Conservation (phyloP, 2,888 invertebrate genomes). For the Eudemis profundana region DNA sequence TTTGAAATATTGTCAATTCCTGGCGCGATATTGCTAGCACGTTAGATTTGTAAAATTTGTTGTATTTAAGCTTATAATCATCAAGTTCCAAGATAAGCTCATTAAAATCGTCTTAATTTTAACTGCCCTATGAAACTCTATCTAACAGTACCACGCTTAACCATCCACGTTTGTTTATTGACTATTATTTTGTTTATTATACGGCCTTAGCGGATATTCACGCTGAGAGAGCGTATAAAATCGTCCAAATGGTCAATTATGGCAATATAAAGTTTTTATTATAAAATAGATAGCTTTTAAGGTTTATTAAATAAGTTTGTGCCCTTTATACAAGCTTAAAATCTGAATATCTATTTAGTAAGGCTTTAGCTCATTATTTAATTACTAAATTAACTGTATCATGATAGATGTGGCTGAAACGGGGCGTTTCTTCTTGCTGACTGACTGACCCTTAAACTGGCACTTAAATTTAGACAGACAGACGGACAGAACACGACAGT, state of each 20-base stretch:
- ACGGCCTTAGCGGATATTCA: constrained; percentile 11
- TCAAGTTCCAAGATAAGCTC: neutral
- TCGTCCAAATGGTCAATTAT: constrained; percentile 21
- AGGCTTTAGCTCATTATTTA: neutral
- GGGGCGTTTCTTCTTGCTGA: too few species aligned
- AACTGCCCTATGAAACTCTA: constrained; percentile 20
- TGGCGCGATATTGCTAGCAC: too few species aligned
- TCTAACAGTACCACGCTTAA: constrained; percentile 22
- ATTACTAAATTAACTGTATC: too few species aligned
- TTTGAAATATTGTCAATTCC: too few species aligned
- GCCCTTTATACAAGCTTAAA: neutral
- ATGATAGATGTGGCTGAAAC: too few species aligned
- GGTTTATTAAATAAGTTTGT: constrained; percentile 6
- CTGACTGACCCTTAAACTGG: too few species aligned
- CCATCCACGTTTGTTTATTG: constrained; percentile 27
- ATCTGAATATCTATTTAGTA: neutral
- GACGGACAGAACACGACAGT: too few species aligned
- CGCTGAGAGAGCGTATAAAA: constrained; percentile 34
- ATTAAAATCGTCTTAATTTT: constrained; percentile 5
- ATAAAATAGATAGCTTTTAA: neutral
- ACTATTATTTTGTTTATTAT: constrained; percentile 29
- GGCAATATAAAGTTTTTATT: constrained; percentile 8
- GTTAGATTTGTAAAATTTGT: too few species aligned
- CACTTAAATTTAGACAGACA: too few species aligned
- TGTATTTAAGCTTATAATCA: too few species aligned